Evolutionary conservation across 2,888 invertebrate genomes (phyloP), one percentile per base, ranked within the genome.

Genomic region (Oligia fasciuncula): DNA sequence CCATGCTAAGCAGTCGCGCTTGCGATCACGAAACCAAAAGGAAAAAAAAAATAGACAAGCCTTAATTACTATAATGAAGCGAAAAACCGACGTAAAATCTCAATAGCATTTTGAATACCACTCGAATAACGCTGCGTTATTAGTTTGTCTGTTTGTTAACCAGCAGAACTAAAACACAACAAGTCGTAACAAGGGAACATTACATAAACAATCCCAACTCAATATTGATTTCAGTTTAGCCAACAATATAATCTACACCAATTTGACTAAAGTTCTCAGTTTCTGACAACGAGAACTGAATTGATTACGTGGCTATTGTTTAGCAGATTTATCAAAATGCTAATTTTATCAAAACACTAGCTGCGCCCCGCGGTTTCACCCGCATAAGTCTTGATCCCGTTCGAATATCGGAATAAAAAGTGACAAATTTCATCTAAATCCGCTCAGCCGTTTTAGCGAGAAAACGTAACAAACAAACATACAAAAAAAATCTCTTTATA

Each of bases 241-340:
- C 91, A 93, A 95, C 95, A 94, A 94, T 92, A 92, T 95, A 94
- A 96, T 96, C 94, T 94, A 94, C 94, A 91, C 90, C 91, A 95
- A 95, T 96, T 96, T 94, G 93, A 93, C 93, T 90, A 85, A 93
- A 93, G 87, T 94, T 95, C 89, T 35, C 29, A 73, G 57, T 81
- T 79, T 35, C 79, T 89, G 91, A 92, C 93, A 91, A 90, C 87
- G 76, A 87, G 79, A 76, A 76, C 77, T 76, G 43, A 90, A 93
- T 93, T 92, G 90, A 93, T 91, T 87, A 88, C 35, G n/a, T 49
- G n/a, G 19, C 19, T 65, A 43, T 76, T 70, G 43, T 60, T 35
- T 9, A 29, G 11, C 49, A 49, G 9, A 40, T 66, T n/a, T 49
- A 63, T 23, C 54, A 43, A 65, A 77, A 43, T 49, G 13, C 4